Percentiles rank a stretch among this genome's conserved stretches.
These are phyloP conservation scores for Philaethria dido DNA, from an alignment of 2,888 invertebrate genomes.

Conservation along the genomic window DNA sequence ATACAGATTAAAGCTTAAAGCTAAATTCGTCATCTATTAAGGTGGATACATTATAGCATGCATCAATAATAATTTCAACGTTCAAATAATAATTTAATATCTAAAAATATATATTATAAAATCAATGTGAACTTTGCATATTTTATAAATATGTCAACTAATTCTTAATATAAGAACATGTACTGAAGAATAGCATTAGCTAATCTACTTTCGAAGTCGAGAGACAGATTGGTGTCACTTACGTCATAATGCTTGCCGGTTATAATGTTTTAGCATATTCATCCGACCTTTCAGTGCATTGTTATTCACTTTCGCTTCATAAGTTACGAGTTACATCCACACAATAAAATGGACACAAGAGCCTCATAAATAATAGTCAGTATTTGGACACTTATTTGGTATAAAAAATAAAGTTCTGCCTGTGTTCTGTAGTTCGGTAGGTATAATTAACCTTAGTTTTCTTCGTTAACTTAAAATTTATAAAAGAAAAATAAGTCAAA, in stretches of 20 bases:
- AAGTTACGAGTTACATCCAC: slow-evolving; percentile 2
- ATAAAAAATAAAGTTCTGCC: too few relatives aligned
- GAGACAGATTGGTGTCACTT: slow-evolving; percentile 44
- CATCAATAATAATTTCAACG: too few relatives aligned
- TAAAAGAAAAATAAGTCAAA: too few relatives aligned
- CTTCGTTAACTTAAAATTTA: too few relatives aligned
- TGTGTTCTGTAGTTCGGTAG: too few relatives aligned
- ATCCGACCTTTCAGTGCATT: slow-evolving; percentile 45
- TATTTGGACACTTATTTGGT: too few relatives aligned
- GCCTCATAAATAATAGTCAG: not conserved
- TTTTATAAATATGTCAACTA: slow-evolving; percentile 5
- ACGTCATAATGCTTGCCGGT: slow-evolving; percentile 45
- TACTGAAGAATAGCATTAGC: slow-evolving; percentile 15
- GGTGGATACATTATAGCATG: too few relatives aligned
- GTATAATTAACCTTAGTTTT: too few relatives aligned
- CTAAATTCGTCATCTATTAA: too few relatives aligned
- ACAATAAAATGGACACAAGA: not conserved
- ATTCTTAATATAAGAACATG: slow-evolving; percentile 5
- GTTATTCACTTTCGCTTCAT: slow-evolving; percentile 42
- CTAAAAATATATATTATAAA: not conserved
- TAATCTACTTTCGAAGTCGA: slow-evolving; percentile 40
- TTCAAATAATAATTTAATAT: too few relatives aligned
- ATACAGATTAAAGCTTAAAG: too few relatives aligned
- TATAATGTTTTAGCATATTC: slow-evolving; percentile 44
- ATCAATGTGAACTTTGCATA: not conserved